Evolutionary conservation across 2,113 vertebrate species (phyloP).

Genomic region (Electrona antarctica): DNA sequence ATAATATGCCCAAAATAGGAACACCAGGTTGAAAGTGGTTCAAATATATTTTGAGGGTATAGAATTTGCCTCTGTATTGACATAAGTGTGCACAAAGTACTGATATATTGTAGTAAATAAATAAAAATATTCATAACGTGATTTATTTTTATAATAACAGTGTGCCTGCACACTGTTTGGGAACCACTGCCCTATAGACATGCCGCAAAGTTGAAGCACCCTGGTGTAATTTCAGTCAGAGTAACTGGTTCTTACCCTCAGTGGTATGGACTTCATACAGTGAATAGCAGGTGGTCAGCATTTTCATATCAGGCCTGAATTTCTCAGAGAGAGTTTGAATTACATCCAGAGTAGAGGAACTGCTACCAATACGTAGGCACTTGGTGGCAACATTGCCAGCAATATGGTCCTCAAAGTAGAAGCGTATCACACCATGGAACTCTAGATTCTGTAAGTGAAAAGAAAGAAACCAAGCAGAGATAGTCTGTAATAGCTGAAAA

Average conservation of each 20-base stretch:
- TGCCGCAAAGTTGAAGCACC: no score
- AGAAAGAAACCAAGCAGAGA: background rate
- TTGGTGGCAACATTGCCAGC: constrained; percentile 92
- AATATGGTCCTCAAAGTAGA: constrained; percentile 90
- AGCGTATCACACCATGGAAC: constrained; percentile 94
- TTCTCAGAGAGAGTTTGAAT: constrained; percentile 90
- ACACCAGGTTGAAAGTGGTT: no score
- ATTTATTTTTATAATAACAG: no score
- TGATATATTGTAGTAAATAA: no score
- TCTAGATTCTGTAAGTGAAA: constrained; percentile 82
- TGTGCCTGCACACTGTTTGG: no score
- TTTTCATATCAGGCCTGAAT: constrained; percentile 91
- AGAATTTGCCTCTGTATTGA: no score
- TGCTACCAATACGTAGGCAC: constrained; percentile 89
- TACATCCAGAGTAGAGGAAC: constrained; percentile 85
- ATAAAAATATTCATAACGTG: no score
- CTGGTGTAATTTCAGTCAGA: no score
- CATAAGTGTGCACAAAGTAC: no score
- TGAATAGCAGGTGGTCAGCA: constrained; percentile 84
- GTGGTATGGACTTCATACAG: constrained; percentile 89
- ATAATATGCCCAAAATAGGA: no score
- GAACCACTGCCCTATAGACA: no score
- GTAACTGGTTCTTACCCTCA: constrained; percentile 77
- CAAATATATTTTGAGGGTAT: no score
- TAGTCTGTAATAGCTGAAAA: background rate